phyloP scores from a whole-genome alignment of 2,113 vertebrate genomes.

The human region DNA sequence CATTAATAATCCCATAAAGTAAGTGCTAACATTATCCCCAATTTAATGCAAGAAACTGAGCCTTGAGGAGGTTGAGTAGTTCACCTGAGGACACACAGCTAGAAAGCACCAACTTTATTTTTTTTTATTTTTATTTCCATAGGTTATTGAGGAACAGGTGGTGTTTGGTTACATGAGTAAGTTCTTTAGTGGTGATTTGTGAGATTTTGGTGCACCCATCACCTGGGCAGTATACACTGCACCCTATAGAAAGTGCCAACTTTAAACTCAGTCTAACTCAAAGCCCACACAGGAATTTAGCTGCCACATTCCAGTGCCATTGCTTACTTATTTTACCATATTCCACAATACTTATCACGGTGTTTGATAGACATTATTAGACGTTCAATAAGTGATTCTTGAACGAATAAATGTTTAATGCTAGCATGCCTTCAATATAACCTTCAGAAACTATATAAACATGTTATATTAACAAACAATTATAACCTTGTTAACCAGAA shows the following conservation, averaged over 20 bases:
- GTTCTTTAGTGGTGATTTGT: too few species aligned
- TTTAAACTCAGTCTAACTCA: background rate
- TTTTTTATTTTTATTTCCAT: too few species aligned
- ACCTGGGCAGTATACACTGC: too few species aligned
- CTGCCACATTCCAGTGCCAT: background rate
- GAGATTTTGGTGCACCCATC: too few species aligned
- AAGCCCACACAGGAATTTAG: background rate
- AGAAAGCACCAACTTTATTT: background rate
- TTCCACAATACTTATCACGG: background rate
- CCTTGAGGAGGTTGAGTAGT: background rate
- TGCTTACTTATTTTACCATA: background rate
- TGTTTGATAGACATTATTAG: background rate
- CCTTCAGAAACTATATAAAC: background rate
- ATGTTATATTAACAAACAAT: background rate
- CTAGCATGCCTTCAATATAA: background rate
- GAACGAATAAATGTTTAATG: conserved; percentile 37
- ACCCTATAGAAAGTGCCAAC: background rate
- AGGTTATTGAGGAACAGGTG: too few species aligned
- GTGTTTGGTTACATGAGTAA: too few species aligned
- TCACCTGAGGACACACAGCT: background rate
- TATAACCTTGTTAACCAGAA: background rate
- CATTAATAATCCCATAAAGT: background rate
- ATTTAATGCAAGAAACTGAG: background rate
- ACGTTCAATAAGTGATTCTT: background rate
- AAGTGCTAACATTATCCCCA: background rate